Conservation (phyloP, 2,888 invertebrate species). For the Biston stratarius region DNA sequence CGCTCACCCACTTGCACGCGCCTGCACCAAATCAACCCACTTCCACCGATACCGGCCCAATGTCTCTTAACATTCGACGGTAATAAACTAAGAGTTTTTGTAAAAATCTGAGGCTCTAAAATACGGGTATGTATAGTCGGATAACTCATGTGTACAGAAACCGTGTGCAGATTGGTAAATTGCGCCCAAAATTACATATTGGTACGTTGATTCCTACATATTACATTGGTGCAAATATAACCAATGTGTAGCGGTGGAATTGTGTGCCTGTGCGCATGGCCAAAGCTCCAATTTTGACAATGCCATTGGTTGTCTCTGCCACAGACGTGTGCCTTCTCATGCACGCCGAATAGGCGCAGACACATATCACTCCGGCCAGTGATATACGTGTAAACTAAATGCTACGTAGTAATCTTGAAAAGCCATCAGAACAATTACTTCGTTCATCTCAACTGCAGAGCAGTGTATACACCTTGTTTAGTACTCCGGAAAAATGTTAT, state of each 20-base stretch:
- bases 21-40: slow-evolving; percentile 47
- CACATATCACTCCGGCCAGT: not conserved
- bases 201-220: too few relatives aligned
- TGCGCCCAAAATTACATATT: too few relatives aligned
- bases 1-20: slow-evolving; percentile 82
- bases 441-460: too few relatives aligned
- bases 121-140: too few relatives aligned
- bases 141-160: too few relatives aligned
- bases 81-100: not conserved
- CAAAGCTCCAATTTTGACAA: slow-evolving; percentile 5
- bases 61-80: slow-evolving; percentile 56
- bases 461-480: too few relatives aligned
- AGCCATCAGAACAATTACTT: too few relatives aligned
- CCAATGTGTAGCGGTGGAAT: not conserved
- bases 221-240: too few relatives aligned
- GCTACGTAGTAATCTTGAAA: too few relatives aligned
- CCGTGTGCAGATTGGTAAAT: too few relatives aligned
- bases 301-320: slow-evolving; percentile 44
- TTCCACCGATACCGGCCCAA: slow-evolving; percentile 63
- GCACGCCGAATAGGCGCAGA: slow-evolving; percentile 30
- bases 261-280: slow-evolving; percentile 2
- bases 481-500: too few relatives aligned
- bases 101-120: not conserved
- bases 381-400: too few relatives aligned
- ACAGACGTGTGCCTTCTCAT: slow-evolving; percentile 37